Evolutionary conservation across 2,888 invertebrate species (phyloP), one percentile per base, ranked within the genome.

Genomic region (Scaptomyza flava): DNA sequence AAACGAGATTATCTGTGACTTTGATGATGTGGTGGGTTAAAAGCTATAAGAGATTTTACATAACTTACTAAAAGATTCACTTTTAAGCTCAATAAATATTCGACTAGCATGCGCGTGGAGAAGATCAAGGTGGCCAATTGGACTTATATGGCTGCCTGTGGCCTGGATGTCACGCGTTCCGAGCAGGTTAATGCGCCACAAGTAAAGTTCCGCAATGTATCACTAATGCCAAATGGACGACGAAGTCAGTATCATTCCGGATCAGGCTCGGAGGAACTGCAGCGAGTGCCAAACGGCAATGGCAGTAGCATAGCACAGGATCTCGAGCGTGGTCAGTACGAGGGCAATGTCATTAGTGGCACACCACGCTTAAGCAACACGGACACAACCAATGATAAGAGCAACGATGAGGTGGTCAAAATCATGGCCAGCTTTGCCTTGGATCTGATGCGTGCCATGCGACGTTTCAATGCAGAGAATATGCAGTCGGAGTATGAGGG

Each of bases 141-240:
- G 94, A 98, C 98, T 0, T 99, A 98, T 87, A 98, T 99, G 98
- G 98, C 98, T 2, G 98, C 98, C 1, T 97, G 97, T 87, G 99
- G 99, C 0, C 93, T 99, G 50, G 96, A 96, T 81, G 95, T 96
- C 0, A 95, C 94, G 33, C 93, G 95, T 53, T 93, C 95, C 62
- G 91, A 91, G 69, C 94, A 95, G 2, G 92, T 92, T 0, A 93
- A 92, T 47, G 86, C 89, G 0, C 87, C 90, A 5, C 89, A 84
- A 33, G 77, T 87, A 30, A 88, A 83, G 52, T 90, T 81, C 31
- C 89, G 90, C 2, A 90, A 83, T 34, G 87, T 90, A 0, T 91
- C 92, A 2, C 62, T 91, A 1, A 78, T 91, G 60, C 91, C 90
- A 1, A 91, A 91, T 60, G 91, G 91, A 2, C 72, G 91, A 0